Conservation (phyloP, 2,113 vertebrate genomes). For the Machaerirhynchus nigripectus region DNA sequence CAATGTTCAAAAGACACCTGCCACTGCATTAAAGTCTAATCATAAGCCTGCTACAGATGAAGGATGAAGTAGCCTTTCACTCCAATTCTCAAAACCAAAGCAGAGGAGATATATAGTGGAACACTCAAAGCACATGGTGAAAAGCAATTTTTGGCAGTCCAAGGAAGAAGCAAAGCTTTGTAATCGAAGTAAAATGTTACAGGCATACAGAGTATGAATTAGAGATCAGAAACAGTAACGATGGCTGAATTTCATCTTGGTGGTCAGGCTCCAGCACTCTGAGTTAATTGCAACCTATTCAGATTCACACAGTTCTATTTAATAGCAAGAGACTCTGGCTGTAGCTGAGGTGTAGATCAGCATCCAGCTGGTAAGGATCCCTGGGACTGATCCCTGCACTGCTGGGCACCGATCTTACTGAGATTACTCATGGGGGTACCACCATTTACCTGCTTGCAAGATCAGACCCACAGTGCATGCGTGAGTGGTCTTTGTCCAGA, state of each 20-base stretch:
- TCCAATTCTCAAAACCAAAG: neutral
- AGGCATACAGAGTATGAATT: neutral
- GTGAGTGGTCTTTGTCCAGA: neutral
- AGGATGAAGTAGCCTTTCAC: neutral
- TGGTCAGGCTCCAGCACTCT: constrained; percentile 20
- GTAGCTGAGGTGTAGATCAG: neutral
- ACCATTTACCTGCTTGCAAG: neutral
- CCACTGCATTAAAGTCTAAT: neutral
- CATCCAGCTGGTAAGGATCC: neutral
- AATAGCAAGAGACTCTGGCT: neutral
- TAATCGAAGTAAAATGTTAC: neutral
- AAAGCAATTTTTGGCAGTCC: neutral
- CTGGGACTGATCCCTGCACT: neutral
- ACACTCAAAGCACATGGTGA: neutral
- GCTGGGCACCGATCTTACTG: neutral
- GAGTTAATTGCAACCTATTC: constrained; percentile 34
- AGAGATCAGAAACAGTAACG: neutral
- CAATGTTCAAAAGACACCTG: neutral
- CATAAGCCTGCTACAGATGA: neutral
- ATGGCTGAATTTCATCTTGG: neutral
- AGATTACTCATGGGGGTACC: neutral
- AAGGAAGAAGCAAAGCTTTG: neutral
- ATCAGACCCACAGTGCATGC: neutral
- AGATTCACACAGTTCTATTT: neutral
- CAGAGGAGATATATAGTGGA: neutral